Percentiles rank a stretch among this genome's conserved stretches.
phyloP scores from a whole-genome alignment of 2,888 invertebrate species.

The Venusia cambrica region DNA sequence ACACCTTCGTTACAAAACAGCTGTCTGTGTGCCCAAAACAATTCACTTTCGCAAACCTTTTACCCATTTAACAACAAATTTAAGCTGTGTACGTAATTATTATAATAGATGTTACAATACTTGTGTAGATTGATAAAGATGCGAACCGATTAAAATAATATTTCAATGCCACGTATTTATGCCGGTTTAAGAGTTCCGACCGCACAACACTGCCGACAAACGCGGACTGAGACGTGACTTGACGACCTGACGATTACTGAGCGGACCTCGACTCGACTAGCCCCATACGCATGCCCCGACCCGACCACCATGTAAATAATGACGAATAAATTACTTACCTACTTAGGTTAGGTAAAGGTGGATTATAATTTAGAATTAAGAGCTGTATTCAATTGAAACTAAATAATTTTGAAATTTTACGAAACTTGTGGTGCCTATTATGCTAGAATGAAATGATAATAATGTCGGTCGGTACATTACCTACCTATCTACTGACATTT shows the following conservation, averaged over 20 bases:
- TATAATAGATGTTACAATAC: too few species aligned
- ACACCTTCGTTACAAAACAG: slow-evolving; percentile 27
- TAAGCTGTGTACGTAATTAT: too few species aligned
- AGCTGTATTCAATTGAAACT: too few species aligned
- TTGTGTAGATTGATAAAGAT: slow-evolving; percentile 20
- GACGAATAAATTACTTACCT: slow-evolving; percentile 1
- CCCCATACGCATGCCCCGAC: slow-evolving; percentile 12
- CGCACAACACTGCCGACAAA: slow-evolving; percentile 34
- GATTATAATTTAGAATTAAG: too few species aligned
- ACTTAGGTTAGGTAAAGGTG: too few species aligned
- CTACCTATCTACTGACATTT: too few species aligned
- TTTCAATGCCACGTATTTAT: slow-evolving; percentile 35
- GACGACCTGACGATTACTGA: slow-evolving; percentile 1
- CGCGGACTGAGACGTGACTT: slow-evolving; percentile 37
- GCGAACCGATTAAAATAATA: slow-evolving; percentile 24
- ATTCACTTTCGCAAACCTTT: slow-evolving; percentile 7
- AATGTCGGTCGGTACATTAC: too few species aligned
- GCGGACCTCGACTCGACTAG: slow-evolving; percentile 11
- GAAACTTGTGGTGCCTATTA: too few species aligned
- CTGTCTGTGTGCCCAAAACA: slow-evolving; percentile 32
- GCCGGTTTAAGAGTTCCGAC: slow-evolving; percentile 26
- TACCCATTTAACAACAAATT: too few species aligned
- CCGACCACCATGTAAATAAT: slow-evolving; percentile 4
- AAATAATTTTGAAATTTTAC: too few species aligned
- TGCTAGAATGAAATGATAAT: too few species aligned